Percentiles rank a stretch among this genome's conserved stretches.
phyloP scores from a whole-genome alignment of 2,888 invertebrate species.

The Bruchidius siliquastri region DNA sequence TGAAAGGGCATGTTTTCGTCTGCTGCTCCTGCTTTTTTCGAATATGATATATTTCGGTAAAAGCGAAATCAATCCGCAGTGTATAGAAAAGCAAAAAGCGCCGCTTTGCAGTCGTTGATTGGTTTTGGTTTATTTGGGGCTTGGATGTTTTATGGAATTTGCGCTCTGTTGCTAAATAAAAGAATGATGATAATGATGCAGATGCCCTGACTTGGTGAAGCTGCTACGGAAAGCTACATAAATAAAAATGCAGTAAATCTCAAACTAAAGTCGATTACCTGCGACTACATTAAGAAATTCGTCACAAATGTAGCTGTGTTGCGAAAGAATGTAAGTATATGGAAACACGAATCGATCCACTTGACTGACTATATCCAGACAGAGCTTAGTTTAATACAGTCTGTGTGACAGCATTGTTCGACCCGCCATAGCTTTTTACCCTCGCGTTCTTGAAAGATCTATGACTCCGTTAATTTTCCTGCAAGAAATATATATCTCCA shows the following conservation, averaged over 20 bases:
- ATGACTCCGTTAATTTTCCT: slow-evolving; percentile 39
- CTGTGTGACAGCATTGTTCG: not conserved
- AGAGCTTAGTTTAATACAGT: not conserved
- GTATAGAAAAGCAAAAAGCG: not conserved
- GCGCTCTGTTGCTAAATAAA: too few relatives aligned
- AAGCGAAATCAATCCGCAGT: not conserved
- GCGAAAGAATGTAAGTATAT: not conserved
- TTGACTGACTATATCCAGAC: not conserved
- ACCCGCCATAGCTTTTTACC: not conserved
- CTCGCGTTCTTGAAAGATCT: slow-evolving; percentile 30
- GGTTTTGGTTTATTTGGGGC: not conserved
- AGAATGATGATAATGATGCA: too few relatives aligned
- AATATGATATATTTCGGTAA: not conserved
- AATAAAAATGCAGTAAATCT: too few relatives aligned
- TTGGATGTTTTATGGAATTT: not conserved
- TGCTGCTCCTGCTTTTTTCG: not conserved
- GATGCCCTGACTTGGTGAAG: too few relatives aligned
- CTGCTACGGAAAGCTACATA: too few relatives aligned
- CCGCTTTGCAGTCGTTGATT: not conserved
- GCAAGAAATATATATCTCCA: slow-evolving; percentile 36
- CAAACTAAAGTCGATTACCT: too few relatives aligned
- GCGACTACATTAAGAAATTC: too few relatives aligned
- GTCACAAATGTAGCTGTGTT: too few relatives aligned
- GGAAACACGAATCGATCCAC: not conserved
- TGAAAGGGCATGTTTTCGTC: not conserved